Conservation (phyloP, 2,113 vertebrate species). For the Myotis davidii region DNA sequence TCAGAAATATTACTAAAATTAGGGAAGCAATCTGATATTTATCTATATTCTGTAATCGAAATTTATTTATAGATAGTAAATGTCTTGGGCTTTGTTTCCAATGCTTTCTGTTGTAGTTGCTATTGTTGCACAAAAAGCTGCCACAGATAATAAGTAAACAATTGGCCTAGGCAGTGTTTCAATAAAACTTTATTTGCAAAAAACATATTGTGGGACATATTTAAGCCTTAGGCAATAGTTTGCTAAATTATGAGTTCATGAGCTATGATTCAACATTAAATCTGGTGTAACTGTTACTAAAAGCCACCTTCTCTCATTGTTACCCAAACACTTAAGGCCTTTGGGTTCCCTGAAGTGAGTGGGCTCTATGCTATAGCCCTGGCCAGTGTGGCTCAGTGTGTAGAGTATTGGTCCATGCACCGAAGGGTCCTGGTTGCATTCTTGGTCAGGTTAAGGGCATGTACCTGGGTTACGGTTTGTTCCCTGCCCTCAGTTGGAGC, state of each 20-base stretch:
- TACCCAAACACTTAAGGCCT: not conserved
- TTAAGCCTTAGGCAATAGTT: not conserved
- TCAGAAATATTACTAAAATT: not conserved
- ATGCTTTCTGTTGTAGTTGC: not conserved
- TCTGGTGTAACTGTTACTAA: not conserved
- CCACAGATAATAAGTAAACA: not conserved
- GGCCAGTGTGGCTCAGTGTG: too few species aligned
- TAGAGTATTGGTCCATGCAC: too few species aligned
- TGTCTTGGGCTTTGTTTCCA: not conserved
- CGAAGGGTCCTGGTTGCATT: too few species aligned
- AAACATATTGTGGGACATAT: not conserved
- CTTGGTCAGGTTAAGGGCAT: too few species aligned
- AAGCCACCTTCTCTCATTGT: not conserved
- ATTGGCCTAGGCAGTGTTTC: not conserved
- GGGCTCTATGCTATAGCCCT: not conserved
- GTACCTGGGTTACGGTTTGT: too few species aligned
- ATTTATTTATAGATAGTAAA: not conserved
- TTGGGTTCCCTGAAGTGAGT: accelerated
- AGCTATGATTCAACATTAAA: not conserved
- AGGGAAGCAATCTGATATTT: not conserved
- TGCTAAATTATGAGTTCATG: not conserved
- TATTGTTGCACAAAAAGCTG: not conserved
- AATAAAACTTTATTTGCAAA: conserved; percentile 23
- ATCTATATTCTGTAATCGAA: not conserved
- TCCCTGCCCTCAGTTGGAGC: too few species aligned